These are phyloP conservation scores for Eleginops maclovinus DNA, from an alignment of 2,113 vertebrate genomes.

Conservation along the genomic window DNA sequence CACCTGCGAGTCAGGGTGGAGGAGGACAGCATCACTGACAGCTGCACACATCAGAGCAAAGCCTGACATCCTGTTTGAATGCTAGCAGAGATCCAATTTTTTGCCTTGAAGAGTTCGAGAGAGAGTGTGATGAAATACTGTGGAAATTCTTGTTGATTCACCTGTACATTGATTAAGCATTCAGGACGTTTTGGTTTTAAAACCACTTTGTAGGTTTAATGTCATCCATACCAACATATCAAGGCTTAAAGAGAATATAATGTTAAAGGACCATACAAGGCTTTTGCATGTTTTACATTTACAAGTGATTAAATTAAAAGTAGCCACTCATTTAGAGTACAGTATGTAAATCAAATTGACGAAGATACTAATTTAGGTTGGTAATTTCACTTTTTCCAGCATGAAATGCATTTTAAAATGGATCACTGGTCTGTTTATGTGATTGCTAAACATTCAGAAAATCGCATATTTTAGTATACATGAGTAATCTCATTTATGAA, in stretches of 20 bases:
- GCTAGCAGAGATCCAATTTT: slow-evolving; percentile 6
- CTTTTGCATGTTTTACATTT: slow-evolving; percentile 9
- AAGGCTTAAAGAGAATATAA: background rate
- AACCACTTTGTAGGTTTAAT: background rate
- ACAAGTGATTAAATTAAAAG: too few relatives aligned
- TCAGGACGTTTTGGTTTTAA: background rate
- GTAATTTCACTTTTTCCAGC: background rate
- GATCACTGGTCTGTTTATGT: background rate
- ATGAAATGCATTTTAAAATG: background rate
- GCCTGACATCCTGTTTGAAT: slow-evolving; percentile 45
- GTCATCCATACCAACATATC: background rate
- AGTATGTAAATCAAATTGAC: background rate
- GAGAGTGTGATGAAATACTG: background rate
- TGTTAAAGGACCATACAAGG: background rate
- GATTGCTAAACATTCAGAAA: background rate
- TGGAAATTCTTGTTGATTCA: slow-evolving; percentile 12
- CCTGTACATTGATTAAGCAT: slow-evolving; percentile 28
- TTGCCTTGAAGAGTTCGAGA: slow-evolving; percentile 29
- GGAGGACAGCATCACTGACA: slow-evolving; percentile 58
- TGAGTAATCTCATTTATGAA: background rate
- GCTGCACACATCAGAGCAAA: slow-evolving; percentile 28
- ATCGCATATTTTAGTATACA: background rate
- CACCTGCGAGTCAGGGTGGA: slow-evolving; percentile 73
- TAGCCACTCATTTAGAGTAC: background rate
- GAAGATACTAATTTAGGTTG: background rate